Percentiles rank a stretch among this genome's conserved stretches.
These are phyloP conservation scores for Mergus octosetaceus DNA, from an alignment of 2,797 vertebrate genomes.

Conservation along the genomic window DNA sequence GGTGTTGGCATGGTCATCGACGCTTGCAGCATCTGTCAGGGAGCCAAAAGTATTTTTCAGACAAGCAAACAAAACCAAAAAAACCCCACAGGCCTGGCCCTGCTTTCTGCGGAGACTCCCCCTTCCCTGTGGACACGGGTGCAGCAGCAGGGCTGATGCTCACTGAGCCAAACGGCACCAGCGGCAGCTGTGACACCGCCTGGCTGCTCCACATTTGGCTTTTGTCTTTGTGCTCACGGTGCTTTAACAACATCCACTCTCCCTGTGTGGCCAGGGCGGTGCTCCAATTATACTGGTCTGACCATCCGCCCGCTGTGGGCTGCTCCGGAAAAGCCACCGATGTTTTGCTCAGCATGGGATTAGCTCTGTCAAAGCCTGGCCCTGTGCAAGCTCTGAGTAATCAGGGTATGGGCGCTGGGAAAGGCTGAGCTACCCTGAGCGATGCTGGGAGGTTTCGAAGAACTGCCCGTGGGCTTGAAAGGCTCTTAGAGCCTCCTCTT, in stretches of 20 bases:
- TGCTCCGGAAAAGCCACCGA: not conserved
- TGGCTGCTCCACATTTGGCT: fast-evolving
- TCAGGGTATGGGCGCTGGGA: fast-evolving
- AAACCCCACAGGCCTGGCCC: not conserved
- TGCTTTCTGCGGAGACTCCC: not conserved
- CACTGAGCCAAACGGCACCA: too few relatives aligned
- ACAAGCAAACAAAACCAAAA: not conserved
- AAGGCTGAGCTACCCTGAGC: not conserved
- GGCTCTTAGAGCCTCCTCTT: not conserved
- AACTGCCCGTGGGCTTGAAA: not conserved
- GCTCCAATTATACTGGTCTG: not conserved
- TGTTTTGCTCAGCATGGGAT: not conserved
- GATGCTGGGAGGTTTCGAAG: not conserved
- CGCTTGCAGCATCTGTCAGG: not conserved
- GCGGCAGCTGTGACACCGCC: not conserved
- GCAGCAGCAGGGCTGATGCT: not conserved
- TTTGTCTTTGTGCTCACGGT: not conserved
- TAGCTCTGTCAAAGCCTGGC: not conserved
- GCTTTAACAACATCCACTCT: not conserved
- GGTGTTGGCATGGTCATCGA: not conserved
- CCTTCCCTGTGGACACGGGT: not conserved
- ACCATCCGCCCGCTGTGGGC: not conserved
- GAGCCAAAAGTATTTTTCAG: not conserved
- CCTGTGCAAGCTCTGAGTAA: not conserved
- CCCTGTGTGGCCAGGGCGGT: too few relatives aligned